phyloP scores from a whole-genome alignment of 2,888 invertebrate genomes.

The Axea sp. region DNA sequence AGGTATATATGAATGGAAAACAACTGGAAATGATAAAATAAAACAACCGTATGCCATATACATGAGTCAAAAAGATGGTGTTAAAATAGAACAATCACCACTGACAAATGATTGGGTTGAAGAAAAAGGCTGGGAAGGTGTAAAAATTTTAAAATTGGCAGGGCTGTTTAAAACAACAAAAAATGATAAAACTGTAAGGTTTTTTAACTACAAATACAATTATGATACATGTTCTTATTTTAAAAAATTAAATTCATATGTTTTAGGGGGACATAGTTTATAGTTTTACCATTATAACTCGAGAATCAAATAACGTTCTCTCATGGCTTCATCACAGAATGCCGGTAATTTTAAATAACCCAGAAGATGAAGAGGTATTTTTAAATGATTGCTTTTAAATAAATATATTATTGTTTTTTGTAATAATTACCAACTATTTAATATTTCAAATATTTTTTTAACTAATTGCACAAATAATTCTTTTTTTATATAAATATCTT shows the following conservation, averaged over 20 bases:
- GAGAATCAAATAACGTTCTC: constrained; percentile 85
- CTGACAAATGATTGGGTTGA: constrained; percentile 81
- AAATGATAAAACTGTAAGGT: constrained; percentile 43
- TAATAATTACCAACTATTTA: background rate
- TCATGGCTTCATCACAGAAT: constrained; percentile 89
- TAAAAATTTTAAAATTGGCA: constrained; percentile 86
- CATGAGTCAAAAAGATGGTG: constrained; percentile 81
- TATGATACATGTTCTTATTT: background rate
- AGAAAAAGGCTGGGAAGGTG: constrained; percentile 82
- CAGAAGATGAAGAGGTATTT: constrained; percentile 83
- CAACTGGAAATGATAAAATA: constrained; percentile 80
- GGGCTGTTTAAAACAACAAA: constrained; percentile 88
- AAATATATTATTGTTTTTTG: constrained; percentile 34
- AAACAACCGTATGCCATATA: constrained; percentile 90
- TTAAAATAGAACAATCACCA: constrained; percentile 81
- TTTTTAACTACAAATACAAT: too few relatives aligned
- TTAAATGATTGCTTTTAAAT: constrained; percentile 2
- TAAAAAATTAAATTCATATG: constrained; percentile 25
- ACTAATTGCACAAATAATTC: too few relatives aligned
- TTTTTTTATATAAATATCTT: too few relatives aligned
- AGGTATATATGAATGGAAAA: constrained; percentile 89
- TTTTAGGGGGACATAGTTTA: constrained; percentile 82
- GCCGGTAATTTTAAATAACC: constrained; percentile 88
- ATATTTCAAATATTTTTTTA: too few relatives aligned
- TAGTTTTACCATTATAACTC: constrained; percentile 89